Base-by-base conservation (phyloP, 2,113 vertebrate species). In the Cyphomyrus discorhynchus region DNA sequence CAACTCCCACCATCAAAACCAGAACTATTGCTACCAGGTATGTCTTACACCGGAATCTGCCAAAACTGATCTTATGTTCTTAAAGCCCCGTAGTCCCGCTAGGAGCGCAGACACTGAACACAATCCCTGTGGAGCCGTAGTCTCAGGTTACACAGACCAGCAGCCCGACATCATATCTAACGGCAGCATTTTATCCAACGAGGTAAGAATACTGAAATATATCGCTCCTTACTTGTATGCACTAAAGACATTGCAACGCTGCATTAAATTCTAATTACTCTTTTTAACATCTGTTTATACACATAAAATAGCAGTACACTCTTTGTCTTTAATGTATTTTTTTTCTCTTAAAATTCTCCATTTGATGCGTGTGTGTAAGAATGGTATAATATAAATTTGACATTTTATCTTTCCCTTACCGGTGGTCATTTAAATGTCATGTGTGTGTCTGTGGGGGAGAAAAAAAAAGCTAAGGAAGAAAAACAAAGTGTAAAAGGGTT, bases 1-100 rank as follows among this genome's bases (percentile, higher is more conserved):
- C 31, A 96, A 97, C 87, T 97, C 97, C 74, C 97, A 98, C 90
- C 97, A 98, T 92, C 98, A 97, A 93, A 98, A 96, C 93, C 98
- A 99, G 96, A 99, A 99, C 94, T 99, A 98, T 94, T 99, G 98
- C 94, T 99, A 99, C 94, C 98, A 99, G 95, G 98, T 99, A 93
- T 99, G 98, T 96, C 97, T 99, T 94, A 98, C 98, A 15, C 98
- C 98, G 0, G 98, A 99, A 95, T 99, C 98, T 45, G 98, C 98
- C 94, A 99, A 99, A 95, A 99, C 98, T 82, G 98, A 99, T 93
- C 95, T 99, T 93, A 98, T 99, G 98, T 99, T 99, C 96, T 97
- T 99, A 58, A 99, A 99, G 94, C 98, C 98, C 88, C 97, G 98
- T 92, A 99, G 98, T 94, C 97, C 98, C 7, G 96, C 98, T 90